Evolutionary conservation across 1,140 invertebrate genomes (phyloP).

Genomic region (Meteorus sp.): DNA sequence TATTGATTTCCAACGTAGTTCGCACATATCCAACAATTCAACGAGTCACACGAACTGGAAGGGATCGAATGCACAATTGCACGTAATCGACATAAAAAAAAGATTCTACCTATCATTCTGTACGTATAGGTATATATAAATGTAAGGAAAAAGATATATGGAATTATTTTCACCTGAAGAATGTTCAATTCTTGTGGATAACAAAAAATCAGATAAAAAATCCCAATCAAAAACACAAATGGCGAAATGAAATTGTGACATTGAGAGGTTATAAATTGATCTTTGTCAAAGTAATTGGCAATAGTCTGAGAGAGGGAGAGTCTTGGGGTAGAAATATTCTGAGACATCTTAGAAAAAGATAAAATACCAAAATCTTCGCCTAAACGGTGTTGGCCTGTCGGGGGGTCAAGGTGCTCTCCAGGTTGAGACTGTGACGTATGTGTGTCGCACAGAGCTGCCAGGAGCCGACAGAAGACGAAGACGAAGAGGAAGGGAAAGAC

Average conservation of each 20-base stretch:
- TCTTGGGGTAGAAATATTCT: background rate
- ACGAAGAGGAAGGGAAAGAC: background rate
- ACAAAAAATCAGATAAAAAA: slow-evolving; percentile 16
- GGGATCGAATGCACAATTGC: background rate
- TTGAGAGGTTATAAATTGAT: background rate
- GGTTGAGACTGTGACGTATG: slow-evolving; percentile 47
- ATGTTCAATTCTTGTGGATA: slow-evolving; percentile 35
- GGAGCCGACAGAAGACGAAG: slow-evolving; percentile 18
- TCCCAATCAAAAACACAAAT: no score
- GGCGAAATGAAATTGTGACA: slow-evolving; percentile 5
- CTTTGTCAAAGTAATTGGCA: no score
- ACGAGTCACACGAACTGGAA: background rate
- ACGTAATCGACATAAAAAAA: no score
- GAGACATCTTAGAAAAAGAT: slow-evolving; percentile 1
- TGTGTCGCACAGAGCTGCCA: slow-evolving; percentile 49
- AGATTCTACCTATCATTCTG: no score
- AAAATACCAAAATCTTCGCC: slow-evolving; percentile 8
- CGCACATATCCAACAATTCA: background rate
- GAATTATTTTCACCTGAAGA: slow-evolving; percentile 59
- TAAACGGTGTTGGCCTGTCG: slow-evolving; percentile 23
- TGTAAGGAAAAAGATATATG: no score
- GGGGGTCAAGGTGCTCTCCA: slow-evolving; percentile 38
- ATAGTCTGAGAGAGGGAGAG: background rate
- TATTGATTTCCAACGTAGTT: no score
- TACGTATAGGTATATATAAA: no score